Evolutionary conservation across 2,113 vertebrate species (phyloP), one percentile per base, ranked within the genome.

Genomic region (Crotophaga sulcirostris): DNA sequence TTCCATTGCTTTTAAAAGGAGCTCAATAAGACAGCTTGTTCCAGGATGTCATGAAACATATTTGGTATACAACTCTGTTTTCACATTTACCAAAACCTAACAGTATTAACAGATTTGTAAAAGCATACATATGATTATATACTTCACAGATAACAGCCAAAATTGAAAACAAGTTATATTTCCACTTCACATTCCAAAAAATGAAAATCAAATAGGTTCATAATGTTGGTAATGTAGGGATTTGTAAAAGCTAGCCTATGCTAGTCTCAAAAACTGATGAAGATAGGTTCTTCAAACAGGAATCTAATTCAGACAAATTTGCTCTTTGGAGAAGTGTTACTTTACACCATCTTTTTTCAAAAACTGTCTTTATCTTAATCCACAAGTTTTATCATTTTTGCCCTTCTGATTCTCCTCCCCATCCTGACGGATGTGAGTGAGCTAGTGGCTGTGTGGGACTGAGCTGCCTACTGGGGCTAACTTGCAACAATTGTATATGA

Each of bases 341-440:
- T 90, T 83, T 74, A 86, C 5, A 63, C 14, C 8, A 54, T 3
- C 16, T 52, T 82, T 29, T 59, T 34, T 24, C 24, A n/a, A n/a
- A 21, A 84, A 66, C 21, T 44, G 16, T 13, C 36, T 68, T 85
- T 51, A 81, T 34, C 36, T 79, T 52, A 84, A 62, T 0, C 1
- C 8, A 9, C 0, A 0, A 51, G 9, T 62, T 81, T 84, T 67
- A 28, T 62, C 17, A 42, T 13, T 84, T 93, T 36, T 45, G 63
- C 11, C 8, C 36, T 89, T 52, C 55, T 31, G 21, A 89, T 67
- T 91, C n/a, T 81, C 25, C 24, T 64, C 31, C 20, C n/a, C 25
- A 45, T 23, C 16, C 25, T 4, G 2, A 16, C 28, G 21, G 16
- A 49, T 1, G 1, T 6, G 10, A 64, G 9, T 5, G 2, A 72